These are phyloP conservation scores for Carapus acus DNA, from an alignment of 2,797 vertebrate genomes.

Conservation along the genomic window DNA sequence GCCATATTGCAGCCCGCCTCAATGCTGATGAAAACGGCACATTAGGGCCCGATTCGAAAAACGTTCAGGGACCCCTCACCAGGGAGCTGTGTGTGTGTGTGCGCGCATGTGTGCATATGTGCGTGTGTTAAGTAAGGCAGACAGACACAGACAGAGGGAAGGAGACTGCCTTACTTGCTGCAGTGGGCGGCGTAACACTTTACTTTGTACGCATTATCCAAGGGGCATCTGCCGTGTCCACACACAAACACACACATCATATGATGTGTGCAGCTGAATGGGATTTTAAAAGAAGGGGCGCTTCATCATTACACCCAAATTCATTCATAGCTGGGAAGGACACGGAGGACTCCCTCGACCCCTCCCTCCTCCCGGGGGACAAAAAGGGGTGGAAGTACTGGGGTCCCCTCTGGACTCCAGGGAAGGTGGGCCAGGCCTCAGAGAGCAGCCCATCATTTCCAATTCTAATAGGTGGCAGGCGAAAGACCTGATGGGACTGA, in stretches of 20 bases:
- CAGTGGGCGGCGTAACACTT: slow-evolving; percentile 69
- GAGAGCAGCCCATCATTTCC: slow-evolving; percentile 97
- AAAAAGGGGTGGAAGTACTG: slow-evolving; percentile 82
- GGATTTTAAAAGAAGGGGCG: slow-evolving; percentile 79
- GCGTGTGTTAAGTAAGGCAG: not conserved
- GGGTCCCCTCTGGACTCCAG: slow-evolving; percentile 77
- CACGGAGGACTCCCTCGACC: slow-evolving; percentile 75
- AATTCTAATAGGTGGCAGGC: slow-evolving; percentile 90
- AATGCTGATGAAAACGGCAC: slow-evolving; percentile 96
- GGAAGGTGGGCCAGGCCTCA: slow-evolving; percentile 84
- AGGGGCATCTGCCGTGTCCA: slow-evolving; percentile 88
- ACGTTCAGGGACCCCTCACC: slow-evolving; percentile 86
- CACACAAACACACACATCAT: slow-evolving; percentile 71
- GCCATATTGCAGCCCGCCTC: slow-evolving; percentile 99
- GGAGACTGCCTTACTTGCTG: slow-evolving; percentile 29
- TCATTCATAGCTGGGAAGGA: slow-evolving; percentile 93
- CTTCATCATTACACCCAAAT: slow-evolving; percentile 93
- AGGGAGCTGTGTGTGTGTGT: slow-evolving; percentile 50
- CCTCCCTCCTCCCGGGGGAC: slow-evolving; percentile 78
- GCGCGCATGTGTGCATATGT: slow-evolving; percentile 32
- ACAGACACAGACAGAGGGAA: slow-evolving; percentile 14
- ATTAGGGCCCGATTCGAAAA: slow-evolving; percentile 91
- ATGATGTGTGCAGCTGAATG: slow-evolving; percentile 87
- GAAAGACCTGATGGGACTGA: slow-evolving; percentile 86
- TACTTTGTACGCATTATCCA: slow-evolving; percentile 84